phyloP scores from a whole-genome alignment of 2,797 vertebrate genomes.

The Sphenodon punctatus region DNA sequence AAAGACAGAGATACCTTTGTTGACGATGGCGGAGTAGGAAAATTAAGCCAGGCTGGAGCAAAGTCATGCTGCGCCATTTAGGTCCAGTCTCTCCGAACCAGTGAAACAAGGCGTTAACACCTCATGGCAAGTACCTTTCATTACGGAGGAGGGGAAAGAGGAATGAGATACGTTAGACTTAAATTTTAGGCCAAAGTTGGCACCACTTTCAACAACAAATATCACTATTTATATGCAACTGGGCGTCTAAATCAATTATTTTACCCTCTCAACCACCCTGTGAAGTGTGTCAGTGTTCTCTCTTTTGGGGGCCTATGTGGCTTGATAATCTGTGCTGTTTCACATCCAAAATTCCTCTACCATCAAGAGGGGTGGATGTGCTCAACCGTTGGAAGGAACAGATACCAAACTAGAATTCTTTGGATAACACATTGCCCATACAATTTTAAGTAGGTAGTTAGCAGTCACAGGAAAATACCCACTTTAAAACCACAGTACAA shows the following conservation, averaged over 20 bases:
- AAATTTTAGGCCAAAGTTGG: background rate
- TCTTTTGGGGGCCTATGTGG: no score
- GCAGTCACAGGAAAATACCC: background rate
- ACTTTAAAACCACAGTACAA: background rate
- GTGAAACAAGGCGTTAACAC: constrained; percentile 79
- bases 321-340: no score
- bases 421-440: background rate
- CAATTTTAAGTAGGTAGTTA: background rate
- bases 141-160: constrained; percentile 42
- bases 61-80: constrained; percentile 88
- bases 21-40: constrained; percentile 81
- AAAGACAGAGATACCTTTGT: constrained; percentile 74
- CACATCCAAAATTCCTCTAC: no score
- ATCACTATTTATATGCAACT: no score
- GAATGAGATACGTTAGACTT: constrained; percentile 16
- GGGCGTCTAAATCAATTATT: no score
- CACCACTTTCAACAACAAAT: background rate
- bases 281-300: no score
- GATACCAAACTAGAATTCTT: background rate
- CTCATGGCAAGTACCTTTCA: constrained; percentile 79
- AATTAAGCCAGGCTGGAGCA: constrained; percentile 86
- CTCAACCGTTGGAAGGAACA: no score
- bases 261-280: no score
- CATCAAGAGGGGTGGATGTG: no score
- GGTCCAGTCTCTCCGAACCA: constrained; percentile 76